Evolutionary conservation across 2,797 vertebrate species (phyloP), one percentile per base, ranked within the genome.

Genomic region (Peromyscus nudipes): DNA sequence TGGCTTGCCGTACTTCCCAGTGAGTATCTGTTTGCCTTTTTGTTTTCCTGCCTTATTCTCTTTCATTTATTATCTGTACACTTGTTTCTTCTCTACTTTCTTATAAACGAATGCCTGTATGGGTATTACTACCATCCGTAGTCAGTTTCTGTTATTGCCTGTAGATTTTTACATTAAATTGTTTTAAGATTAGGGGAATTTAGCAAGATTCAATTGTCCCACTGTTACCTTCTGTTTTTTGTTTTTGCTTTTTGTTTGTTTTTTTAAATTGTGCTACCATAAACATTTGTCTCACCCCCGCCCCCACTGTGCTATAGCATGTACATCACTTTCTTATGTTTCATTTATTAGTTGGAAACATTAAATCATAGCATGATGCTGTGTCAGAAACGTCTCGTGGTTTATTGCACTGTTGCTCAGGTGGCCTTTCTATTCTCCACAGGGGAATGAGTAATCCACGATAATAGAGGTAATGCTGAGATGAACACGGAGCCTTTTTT

Each of bases 281-380:
- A 82, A 80, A 75, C 82, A 34, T 81, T 4, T 57, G 27, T 79
- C 13, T 81, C 71, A 49, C 43, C 67, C 76, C 75, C 46, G 3
- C 79, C 29, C 43, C 19, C 34, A 82, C 3, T 73, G 64, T 62
- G 31, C 31, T 6, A 88, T 95, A 64, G 29, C 73, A 1, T 79
- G 2, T 87, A 31, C 10, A 29, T 90, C 43, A 80, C 57, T 79
- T 88, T 75, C 11, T 27, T 0, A 27, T 91, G 71, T 84, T 90
- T 90, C 46, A 76, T 77, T 91, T 89, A 34, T 77, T 89, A 80
- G 85, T 67, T 16, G 83, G n/a, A 95, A 89, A 23, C 6, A 77
- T 85, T 43, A 81, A 87, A 46, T 93, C 81, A 84, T 49, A 89
- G 23, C 65, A 21, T 69, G 55, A 1, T 57, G 31, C 73, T 69